These are phyloP conservation scores for Luperina nickerlii DNA, from an alignment of 2,888 invertebrate species.

Conservation along the genomic window DNA sequence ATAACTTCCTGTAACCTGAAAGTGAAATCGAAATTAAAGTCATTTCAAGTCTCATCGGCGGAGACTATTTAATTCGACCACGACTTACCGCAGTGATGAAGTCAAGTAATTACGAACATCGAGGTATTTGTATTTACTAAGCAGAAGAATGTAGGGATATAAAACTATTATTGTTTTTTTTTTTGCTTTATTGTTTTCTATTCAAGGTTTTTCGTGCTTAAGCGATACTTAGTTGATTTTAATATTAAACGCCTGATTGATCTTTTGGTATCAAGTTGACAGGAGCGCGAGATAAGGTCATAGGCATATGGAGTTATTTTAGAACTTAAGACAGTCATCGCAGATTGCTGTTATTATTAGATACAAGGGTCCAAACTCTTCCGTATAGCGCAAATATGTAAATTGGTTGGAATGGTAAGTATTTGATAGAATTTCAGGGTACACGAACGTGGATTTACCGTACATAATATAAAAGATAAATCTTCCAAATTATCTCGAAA, in stretches of 20 bases:
- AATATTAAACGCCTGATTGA: background rate
- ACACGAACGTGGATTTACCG: background rate
- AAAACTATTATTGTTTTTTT: background rate
- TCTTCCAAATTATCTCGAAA: background rate
- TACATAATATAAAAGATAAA: background rate
- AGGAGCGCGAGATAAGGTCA: background rate
- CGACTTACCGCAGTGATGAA: slow-evolving; percentile 46
- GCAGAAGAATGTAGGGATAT: slow-evolving; percentile 17
- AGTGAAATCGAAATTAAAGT: slow-evolving; percentile 44
- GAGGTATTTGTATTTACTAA: slow-evolving; percentile 5
- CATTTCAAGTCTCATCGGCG: slow-evolving; percentile 33
- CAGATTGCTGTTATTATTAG: background rate
- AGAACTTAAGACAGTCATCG: background rate
- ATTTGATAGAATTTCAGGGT: background rate
- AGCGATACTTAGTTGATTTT: background rate
- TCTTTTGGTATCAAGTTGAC: background rate
- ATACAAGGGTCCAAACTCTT: background rate
- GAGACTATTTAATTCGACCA: slow-evolving; percentile 45
- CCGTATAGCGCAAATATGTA: no score
- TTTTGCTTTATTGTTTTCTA: slow-evolving; percentile 13
- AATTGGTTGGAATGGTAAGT: background rate
- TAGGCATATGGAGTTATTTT: background rate
- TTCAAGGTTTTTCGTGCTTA: background rate
- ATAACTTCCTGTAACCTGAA: slow-evolving; percentile 40
- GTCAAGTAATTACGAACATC: slow-evolving; percentile 38